Base-by-base conservation (phyloP, 2,888 invertebrate species). In the Coelinius sp. region DNA sequence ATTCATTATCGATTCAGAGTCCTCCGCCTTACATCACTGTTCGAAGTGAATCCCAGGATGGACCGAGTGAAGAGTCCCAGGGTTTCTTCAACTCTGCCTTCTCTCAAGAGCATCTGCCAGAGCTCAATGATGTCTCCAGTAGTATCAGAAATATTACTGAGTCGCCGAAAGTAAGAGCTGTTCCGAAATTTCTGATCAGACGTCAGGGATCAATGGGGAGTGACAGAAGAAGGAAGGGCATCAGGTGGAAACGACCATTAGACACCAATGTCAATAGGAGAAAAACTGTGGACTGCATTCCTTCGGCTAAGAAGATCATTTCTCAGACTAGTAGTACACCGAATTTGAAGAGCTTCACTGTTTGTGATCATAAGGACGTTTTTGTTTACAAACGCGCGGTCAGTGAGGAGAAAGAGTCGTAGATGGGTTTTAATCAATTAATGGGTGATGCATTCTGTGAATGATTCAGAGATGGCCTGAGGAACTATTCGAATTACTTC, bases 211-310 rank as follows among this genome's bases (percentile, higher is more conserved):
- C 81, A 8, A 73, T 70, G 20, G 80, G 80, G 14, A 81, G 79
- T 53, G 73, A 75, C 17, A 78, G 81, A n/a, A 85, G 79, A 76
- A 87, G 81, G 59, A 81, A 80, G 63, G 84, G 83, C 12, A 82
- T 87, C 1, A 81, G 84, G 2, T 88, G 88, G 88, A 87, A 83
- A 77, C 80, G 84, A 2, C 75, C 80, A 38, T 66, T 77, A 1
- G 74, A 77, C 44, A 7, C 75, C 53, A 27, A 66, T 77, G 17
- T 35, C 25, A 53, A 5, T 14, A 75, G 82, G 24, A 74, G 82
- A 64, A 79, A 71, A 75, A 84, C 81, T n/a, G 76, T 78, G 1
- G 82, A 84, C 20, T 79, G 75, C 25, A 73, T 80, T 22, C 78
- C 82, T 0, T 70, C 81, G 5, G 76, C 73, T 1, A 74, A 77